Percentiles rank a stretch among this genome's conserved stretches.
Evolutionary conservation across 1,140 invertebrate species (phyloP).

Genomic region (Holcopasites calliopsidis): DNA sequence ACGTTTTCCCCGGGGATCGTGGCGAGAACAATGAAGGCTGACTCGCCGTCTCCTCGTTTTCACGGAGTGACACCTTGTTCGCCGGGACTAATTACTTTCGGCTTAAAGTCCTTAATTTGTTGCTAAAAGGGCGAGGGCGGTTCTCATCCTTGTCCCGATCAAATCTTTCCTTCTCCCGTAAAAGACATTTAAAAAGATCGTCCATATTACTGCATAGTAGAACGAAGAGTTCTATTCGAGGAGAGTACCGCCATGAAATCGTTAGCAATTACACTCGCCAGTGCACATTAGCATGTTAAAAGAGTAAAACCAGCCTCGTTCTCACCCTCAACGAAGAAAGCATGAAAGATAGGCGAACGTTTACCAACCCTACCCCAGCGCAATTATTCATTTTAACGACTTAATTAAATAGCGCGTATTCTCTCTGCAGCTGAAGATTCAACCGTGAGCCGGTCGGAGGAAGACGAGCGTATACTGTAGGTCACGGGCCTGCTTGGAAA

Average conservation of each 20-base stretch:
- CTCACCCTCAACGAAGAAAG: neutral
- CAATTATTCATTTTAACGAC: neutral
- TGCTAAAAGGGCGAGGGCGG: constrained; percentile 44
- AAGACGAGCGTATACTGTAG: constrained; percentile 19
- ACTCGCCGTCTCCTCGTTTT: constrained; percentile 49
- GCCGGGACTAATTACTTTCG: constrained; percentile 65
- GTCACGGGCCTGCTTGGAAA: constrained; percentile 31
- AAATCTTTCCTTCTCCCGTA: constrained; percentile 25
- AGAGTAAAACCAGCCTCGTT: constrained; percentile 1
- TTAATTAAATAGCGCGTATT: constrained; percentile 13
- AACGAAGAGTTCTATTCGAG: no score
- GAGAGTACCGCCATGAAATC: no score
- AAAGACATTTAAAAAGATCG: constrained; percentile 31
- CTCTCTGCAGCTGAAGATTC: neutral
- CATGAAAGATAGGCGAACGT: neutral
- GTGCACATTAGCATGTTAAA: neutral
- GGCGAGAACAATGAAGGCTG: constrained; percentile 59
- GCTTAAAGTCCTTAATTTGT: constrained; percentile 69
- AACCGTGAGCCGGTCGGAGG: neutral
- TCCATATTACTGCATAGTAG: neutral
- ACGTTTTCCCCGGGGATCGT: constrained; percentile 53
- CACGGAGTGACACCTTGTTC: constrained; percentile 62
- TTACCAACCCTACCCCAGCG: neutral
- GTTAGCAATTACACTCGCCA: neutral
- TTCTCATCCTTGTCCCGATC: constrained; percentile 10